Conservation (phyloP, 2,113 vertebrate species). For the Peromyscus maniculatus region DNA sequence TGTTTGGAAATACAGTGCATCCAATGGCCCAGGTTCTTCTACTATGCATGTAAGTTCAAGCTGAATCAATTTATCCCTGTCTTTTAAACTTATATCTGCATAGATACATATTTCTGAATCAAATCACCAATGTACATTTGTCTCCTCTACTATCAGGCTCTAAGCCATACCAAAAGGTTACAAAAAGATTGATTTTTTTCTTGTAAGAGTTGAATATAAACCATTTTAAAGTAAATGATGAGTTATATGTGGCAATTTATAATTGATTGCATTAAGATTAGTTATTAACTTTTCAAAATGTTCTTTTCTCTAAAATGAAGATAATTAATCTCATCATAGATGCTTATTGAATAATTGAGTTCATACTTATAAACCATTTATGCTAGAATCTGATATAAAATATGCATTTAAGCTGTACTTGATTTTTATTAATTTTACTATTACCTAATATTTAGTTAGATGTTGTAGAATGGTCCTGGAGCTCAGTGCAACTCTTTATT, state of each 20-base stretch:
- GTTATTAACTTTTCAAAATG: neutral
- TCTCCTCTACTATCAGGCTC: neutral
- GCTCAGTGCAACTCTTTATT: neutral
- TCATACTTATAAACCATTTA: conserved; percentile 25
- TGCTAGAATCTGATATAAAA: neutral
- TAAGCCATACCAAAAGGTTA: neutral
- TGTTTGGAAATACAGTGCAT: neutral
- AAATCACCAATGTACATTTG: neutral
- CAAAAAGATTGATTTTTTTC: neutral
- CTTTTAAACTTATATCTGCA: neutral
- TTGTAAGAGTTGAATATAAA: neutral
- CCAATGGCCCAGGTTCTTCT: neutral
- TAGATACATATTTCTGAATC: neutral
- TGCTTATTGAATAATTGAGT: neutral
- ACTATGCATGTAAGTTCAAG: neutral
- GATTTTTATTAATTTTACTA: neutral
- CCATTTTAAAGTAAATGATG: neutral
- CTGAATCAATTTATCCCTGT: neutral
- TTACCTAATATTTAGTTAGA: conserved; percentile 4
- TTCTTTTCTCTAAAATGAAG: neutral
- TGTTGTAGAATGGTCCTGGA: neutral
- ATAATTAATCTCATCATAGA: neutral
- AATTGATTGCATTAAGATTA: neutral
- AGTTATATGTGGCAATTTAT: neutral
- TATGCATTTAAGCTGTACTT: neutral